Base-by-base conservation (phyloP, 1,140 invertebrate genomes). In the Nasonia giraulti region DNA sequence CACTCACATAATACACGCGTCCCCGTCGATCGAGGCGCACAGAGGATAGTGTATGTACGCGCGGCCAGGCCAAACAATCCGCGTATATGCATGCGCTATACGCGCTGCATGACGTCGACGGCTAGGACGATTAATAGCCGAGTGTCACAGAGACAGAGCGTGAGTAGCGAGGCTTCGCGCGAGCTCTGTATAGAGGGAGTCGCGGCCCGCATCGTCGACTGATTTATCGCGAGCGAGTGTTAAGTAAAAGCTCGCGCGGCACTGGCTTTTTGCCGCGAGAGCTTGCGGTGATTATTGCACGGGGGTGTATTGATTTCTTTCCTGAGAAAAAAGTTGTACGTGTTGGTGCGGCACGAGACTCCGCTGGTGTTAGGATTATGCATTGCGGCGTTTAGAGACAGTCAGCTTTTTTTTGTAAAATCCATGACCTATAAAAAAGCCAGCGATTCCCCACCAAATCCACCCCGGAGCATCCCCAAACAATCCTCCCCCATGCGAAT, bases 111-210 rank as follows among this genome's bases (percentile, higher is more conserved):
- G 55, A 62, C 55, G 55, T 62, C 55, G 55, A 62, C 73, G 73
- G 31, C 81, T 1, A 11, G 50, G 66, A 86, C 86, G 86, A 88
- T 89, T 88, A 89, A 89, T 89, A 86, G 86, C 80, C 84, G 85
- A 87, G 87, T 87, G 55, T 62, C 55, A 62, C 55, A n/a, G 55
- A 62, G 55, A 62, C 17, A n/a, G 55, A 62, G 17, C 7, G 40
- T 87, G 87, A 85, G 23, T 6, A 33, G 8, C 23, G 86, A 62
- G 84, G 80, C 47, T 85, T 80, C 83, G 66, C 79, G 77, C 55
- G 0, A 33, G 5, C 3, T 37, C 3, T 37, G 40, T 44, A 44
- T 17, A 55, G 44, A 40, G 33, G 17, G 73, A 37, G 11, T 20
- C 31, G 14, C 31, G 14, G 5, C 14, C n/a, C 44, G 14, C 14